Evolutionary conservation across 1,140 invertebrate genomes (phyloP), one percentile per base, ranked within the genome.

Genomic region (Rhagoletis pomonella): DNA sequence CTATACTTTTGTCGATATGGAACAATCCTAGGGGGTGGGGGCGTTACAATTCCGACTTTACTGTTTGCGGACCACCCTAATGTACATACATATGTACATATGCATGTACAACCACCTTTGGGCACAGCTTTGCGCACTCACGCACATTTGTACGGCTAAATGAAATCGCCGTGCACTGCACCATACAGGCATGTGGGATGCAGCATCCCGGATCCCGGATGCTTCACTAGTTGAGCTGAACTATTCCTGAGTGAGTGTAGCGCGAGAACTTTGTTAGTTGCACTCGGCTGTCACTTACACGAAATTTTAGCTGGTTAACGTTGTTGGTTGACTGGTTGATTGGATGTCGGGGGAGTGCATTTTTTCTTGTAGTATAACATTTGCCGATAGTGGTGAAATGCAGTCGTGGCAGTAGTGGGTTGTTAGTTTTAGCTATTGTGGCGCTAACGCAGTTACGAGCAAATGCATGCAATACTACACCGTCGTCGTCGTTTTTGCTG

Each of bases 211-310:
- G 42, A 47, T 42, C 1, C 6, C 17, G 42, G 4, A 42, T 42
- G n/a, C 42, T 3, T 44, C 39, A 42, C 67, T 73, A 5, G 42
- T n/a, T 69, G 42, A 69, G 3, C 29, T 29, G 29, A 29, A 10
- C 42, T 73, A 29, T 29, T 29, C 29, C 1, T 29, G 29, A 29
- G 39, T 47, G 67, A 4, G 4, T 73, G 42, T 12, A 42, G 67
- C 17, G 67, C 10, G 42, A 42, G 42, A 42, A n/a, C 39, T 73
- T 73, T 42, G 39, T 42, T 44, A 0, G 67, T 47, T 39, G 12
- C 67, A 44, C 67, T 73, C 39, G 67, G 39, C 6, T 73, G 67
- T 73, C 42, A 73, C 67, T 73, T 73, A 73, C 42, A 73, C 44
- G 42, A 73, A 73, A 73, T 73, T 47, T 42, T 73, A 39, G 39